Percentiles rank a stretch among this genome's conserved stretches.
Evolutionary conservation across 2,888 invertebrate species (phyloP).

Genomic region (Griposia aprilina): DNA sequence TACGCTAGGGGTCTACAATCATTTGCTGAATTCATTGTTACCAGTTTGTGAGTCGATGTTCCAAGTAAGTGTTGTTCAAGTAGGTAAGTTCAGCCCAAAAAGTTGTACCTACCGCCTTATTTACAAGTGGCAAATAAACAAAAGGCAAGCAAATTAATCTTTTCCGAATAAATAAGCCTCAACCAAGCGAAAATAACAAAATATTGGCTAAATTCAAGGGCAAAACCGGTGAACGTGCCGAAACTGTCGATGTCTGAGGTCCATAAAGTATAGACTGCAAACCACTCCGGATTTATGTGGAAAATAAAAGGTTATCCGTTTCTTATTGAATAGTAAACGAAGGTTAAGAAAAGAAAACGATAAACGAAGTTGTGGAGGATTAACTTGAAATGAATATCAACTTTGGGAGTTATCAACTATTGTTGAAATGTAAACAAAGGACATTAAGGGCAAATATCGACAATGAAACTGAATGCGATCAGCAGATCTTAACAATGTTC

Average conservation of each 20-base stretch:
- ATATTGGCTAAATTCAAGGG: slow-evolving; percentile 67
- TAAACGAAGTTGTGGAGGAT: slow-evolving; percentile 52
- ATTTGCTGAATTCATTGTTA: too few relatives aligned
- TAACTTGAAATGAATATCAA: slow-evolving; percentile 20
- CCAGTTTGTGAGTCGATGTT: too few relatives aligned
- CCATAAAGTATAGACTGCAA: slow-evolving; percentile 75
- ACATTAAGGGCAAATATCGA: background rate
- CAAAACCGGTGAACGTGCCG: slow-evolving; percentile 78
- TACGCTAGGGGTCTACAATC: too few relatives aligned
- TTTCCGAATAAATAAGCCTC: slow-evolving; percentile 17
- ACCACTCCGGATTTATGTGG: slow-evolving; percentile 71
- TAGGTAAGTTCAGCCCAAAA: background rate
- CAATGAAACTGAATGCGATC: background rate
- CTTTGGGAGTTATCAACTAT: background rate
- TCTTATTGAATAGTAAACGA: slow-evolving; percentile 66
- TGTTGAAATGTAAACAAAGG: background rate
- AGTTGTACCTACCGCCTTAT: background rate
- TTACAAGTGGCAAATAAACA: background rate
- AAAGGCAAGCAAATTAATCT: slow-evolving; percentile 10
- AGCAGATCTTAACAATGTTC: background rate
- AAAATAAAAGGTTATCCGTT: slow-evolving; percentile 67
- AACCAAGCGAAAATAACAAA: slow-evolving; percentile 37
- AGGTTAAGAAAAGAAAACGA: slow-evolving; percentile 57
- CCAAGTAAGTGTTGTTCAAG: too few relatives aligned
- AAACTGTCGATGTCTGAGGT: slow-evolving; percentile 67